These are phyloP conservation scores for Cantharis lateralis DNA, from an alignment of 2,888 invertebrate species.

Conservation along the genomic window DNA sequence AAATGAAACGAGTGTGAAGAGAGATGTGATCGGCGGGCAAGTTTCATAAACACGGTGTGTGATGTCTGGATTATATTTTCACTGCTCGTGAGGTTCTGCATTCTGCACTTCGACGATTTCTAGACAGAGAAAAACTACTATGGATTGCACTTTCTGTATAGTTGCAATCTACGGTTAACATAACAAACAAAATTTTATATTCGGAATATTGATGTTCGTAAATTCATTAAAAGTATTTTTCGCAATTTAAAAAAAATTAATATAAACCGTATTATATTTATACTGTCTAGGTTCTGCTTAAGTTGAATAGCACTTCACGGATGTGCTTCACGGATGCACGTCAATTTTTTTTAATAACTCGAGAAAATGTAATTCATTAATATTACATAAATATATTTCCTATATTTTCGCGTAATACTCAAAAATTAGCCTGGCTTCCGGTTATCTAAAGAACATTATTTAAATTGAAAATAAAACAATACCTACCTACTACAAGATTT, in stretches of 20 bases:
- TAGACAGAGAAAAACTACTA: neutral
- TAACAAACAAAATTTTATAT: neutral
- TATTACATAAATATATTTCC: neutral
- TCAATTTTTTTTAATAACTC: neutral
- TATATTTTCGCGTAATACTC: neutral
- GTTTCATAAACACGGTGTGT: slow-evolving; percentile 44
- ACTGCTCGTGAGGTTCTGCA: slow-evolving; percentile 33
- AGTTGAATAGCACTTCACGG: neutral
- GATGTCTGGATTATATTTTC: slow-evolving; percentile 50
- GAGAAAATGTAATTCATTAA: neutral
- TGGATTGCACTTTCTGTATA: slow-evolving; percentile 29
- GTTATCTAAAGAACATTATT: neutral
- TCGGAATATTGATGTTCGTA: neutral
- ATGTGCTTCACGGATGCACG: neutral
- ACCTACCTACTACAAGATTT: neutral
- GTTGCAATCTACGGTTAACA: slow-evolving; percentile 18
- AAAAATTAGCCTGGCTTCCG: neutral
- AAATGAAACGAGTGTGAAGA: slow-evolving; percentile 51
- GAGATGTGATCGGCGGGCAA: slow-evolving; percentile 46
- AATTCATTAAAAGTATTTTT: neutral
- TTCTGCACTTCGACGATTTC: slow-evolving; percentile 9
- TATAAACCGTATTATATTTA: neutral
- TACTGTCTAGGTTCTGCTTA: neutral
- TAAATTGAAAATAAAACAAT: neutral
- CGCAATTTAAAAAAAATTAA: neutral